Evolutionary conservation across 2,113 vertebrate species (phyloP).

Genomic region (Sebastes fasciatus): DNA sequence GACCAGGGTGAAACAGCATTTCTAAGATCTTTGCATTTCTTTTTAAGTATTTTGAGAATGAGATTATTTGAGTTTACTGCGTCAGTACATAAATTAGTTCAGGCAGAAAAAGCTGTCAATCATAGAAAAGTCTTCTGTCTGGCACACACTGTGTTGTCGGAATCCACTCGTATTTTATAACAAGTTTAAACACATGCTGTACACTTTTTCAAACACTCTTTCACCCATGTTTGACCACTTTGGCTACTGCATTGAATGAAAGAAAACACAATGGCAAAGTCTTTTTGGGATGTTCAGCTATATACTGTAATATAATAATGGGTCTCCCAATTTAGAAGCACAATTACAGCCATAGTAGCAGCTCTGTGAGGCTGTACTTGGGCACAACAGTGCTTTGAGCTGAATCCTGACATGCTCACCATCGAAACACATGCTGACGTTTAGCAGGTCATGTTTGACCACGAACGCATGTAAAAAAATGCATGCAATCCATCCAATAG

Average conservation of each 20-base stretch:
- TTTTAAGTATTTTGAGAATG: conserved; percentile 31
- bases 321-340: not conserved
- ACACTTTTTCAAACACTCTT: not conserved
- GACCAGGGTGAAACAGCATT: conserved; percentile 36
- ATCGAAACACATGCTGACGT: not conserved
- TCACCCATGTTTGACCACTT: not conserved
- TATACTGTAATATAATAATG: not conserved
- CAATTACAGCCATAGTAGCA: not conserved
- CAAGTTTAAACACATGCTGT: not conserved
- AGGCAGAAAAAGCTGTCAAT: conserved; percentile 35
- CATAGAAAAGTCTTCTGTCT: conserved; percentile 15
- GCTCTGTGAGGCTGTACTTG: not conserved
- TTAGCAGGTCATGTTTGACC: not conserved
- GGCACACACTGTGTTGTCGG: not conserved
- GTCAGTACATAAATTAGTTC: conserved; percentile 10
- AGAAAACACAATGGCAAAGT: not conserved
- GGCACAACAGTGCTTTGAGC: not conserved
- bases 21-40: conserved; percentile 31
- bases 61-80: conserved; percentile 14
- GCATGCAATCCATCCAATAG: not conserved
- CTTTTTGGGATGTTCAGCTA: not conserved
- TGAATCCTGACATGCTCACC: not conserved
- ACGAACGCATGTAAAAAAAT: not conserved
- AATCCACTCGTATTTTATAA: not conserved
- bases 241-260: not conserved